A percentile compares a stretch with the other conserved stretches of the same genome.
These are phyloP conservation scores for Syrista parreyssii DNA, from an alignment of 2,888 invertebrate genomes.

Conservation along the genomic window DNA sequence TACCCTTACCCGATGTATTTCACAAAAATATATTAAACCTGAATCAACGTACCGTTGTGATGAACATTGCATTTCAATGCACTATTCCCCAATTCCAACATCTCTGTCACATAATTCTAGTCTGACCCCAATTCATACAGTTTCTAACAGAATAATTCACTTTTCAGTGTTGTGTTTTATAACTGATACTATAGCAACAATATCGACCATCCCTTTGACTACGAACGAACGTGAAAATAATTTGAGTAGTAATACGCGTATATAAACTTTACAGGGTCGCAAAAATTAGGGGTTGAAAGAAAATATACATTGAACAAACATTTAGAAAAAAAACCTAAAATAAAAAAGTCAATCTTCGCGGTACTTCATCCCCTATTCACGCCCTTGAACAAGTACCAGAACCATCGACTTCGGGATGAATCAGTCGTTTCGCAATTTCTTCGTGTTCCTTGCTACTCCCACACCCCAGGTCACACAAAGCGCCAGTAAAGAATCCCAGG, in stretches of 20 bases:
- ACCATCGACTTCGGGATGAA: constrained; percentile 10
- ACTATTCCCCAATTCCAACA: not conserved
- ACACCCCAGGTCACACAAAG: not conserved
- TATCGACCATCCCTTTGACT: not conserved
- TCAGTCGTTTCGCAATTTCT: constrained; percentile 10
- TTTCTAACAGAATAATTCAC: not conserved
- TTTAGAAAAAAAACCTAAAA: not conserved
- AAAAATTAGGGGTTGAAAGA: not conserved
- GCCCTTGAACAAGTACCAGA: not conserved
- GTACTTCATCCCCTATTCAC: constrained; percentile 1
- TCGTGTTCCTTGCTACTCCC: not conserved
- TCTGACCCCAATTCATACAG: no score
- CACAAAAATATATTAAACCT: not conserved
- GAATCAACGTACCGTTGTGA: not conserved
- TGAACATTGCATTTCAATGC: not conserved
- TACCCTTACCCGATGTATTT: not conserved
- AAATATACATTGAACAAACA: not conserved
- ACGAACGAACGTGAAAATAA: not conserved
- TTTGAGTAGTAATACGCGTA: not conserved
- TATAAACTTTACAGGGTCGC: no score
- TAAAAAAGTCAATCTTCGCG: not conserved
- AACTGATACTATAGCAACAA: not conserved
- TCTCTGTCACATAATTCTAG: no score
- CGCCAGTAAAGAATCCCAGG: not conserved
- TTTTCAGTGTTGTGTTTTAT: not conserved